Evolutionary conservation across 2,888 invertebrate species (phyloP), one percentile per base, ranked within the genome.

Genomic region (Didymodactylos carnosus): DNA sequence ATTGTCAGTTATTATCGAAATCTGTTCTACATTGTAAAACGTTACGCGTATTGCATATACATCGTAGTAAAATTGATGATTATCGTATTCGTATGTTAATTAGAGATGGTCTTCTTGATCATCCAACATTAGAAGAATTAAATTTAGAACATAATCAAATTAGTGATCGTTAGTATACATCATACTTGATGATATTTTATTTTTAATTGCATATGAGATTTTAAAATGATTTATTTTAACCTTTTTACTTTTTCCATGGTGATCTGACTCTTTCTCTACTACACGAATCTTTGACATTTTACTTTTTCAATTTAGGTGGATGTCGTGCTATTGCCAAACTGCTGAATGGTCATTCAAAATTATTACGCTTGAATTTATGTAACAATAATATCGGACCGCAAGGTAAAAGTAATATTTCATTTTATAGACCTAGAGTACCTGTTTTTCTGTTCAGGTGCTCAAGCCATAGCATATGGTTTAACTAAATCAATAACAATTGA

Each of bases 261-360:
- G n/a, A n/a, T n/a, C n/a, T n/a, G n/a, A n/a, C n/a, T n/a, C n/a
- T n/a, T n/a, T n/a, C n/a, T n/a, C n/a, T n/a, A n/a, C n/a, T n/a
- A n/a, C n/a, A n/a, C n/a, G n/a, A n/a, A n/a, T n/a, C n/a, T n/a
- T n/a, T n/a, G n/a, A n/a, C n/a, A n/a, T n/a, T n/a, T n/a, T 62
- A 19, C 0, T 62, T 4, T 16, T 25, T 62, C 10, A 3, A 14
- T 1, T n/a, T 35, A 62, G 62, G 62, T 27, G 83, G 83, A 14
- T 83, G 82, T 19, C 77, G 83, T 70, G 83, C 83, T n/a, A 78
- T 83, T 35, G 83, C 82, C 43, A 83, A 83, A 77, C 80, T 83
- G 76, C 77, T 83, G 53, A 83, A 82, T 77, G 82, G 81, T 75
- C 80, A 80, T 79, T 81, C 81, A 73, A 78, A 80, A 76, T 78